These are phyloP conservation scores for Thecocarcelia acutangulata DNA, from an alignment of 2,888 invertebrate genomes.

Conservation along the genomic window DNA sequence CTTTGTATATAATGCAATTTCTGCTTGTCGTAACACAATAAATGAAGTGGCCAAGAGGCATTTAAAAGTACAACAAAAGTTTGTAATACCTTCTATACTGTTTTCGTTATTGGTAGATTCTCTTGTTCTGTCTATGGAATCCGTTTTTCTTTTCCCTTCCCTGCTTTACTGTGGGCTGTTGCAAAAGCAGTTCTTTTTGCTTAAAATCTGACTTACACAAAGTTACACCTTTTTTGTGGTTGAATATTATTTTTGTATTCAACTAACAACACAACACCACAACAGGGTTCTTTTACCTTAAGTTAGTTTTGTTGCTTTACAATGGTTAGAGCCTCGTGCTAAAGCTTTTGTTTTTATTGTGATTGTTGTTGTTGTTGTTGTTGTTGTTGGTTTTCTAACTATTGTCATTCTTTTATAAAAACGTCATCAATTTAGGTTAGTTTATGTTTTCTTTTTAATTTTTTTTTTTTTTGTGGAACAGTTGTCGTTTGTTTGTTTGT, in stretches of 20 bases:
- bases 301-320: constrained; percentile 49
- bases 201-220: constrained; percentile 53
- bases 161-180: too few relatives aligned
- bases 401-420: constrained; percentile 64
- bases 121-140: background rate
- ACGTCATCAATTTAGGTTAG: constrained; percentile 69
- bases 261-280: constrained; percentile 36
- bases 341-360: constrained; percentile 36
- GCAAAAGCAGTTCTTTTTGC: constrained; percentile 22
- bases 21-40: constrained; percentile 29
- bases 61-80: constrained; percentile 47
- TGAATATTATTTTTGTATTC: constrained; percentile 19
- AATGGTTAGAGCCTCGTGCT: constrained; percentile 46
- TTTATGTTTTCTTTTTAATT: constrained; percentile 34
- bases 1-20: background rate
- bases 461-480: background rate
- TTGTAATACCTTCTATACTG: constrained; percentile 15
- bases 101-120: background rate
- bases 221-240: constrained; percentile 48
- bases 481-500: constrained; percentile 18
- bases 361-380: constrained; percentile 9
- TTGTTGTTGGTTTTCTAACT: constrained; percentile 29
- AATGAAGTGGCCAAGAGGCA: constrained; percentile 60
- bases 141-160: background rate
- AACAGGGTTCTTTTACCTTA: constrained; percentile 45